Conservation (phyloP, 2,797 vertebrate genomes). For the Benthosema pterotum region DNA sequence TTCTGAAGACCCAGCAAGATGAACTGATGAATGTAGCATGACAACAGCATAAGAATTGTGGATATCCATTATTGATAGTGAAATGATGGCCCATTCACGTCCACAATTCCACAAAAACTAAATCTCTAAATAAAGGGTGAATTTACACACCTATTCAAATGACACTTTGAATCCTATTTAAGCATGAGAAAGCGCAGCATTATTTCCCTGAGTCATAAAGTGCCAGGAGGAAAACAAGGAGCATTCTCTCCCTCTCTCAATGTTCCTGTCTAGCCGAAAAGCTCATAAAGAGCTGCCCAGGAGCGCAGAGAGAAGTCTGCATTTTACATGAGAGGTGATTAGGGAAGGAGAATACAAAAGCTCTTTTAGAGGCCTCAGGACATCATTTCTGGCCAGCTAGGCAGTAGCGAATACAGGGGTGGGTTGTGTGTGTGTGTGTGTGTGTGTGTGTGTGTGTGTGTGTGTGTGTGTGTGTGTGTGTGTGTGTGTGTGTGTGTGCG, state of each 20-base stretch:
- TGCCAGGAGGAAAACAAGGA: conserved; percentile 20
- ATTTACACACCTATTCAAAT: not conserved
- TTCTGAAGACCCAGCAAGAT: too few species aligned
- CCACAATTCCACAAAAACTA: too few species aligned
- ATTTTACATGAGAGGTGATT: conserved; percentile 65
- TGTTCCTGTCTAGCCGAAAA: conserved; percentile 21
- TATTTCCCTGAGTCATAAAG: conserved; percentile 24
- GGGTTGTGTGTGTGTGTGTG: not conserved
- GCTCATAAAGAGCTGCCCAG: conserved; percentile 56
- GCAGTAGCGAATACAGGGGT: conserved; percentile 35
- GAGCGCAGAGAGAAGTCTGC: conserved; percentile 48
- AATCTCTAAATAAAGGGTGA: too few species aligned
- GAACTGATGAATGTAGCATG: too few species aligned
- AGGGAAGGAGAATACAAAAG: conserved; percentile 52
- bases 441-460: too few species aligned
- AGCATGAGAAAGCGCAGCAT: conserved; percentile 21
- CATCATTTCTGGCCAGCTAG: conserved; percentile 57
- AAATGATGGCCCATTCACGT: too few species aligned
- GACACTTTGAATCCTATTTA: not conserved
- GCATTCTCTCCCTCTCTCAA: conserved; percentile 17
- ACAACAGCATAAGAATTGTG: too few species aligned
- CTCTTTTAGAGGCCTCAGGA: conserved; percentile 29
- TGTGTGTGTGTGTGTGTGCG: too few species aligned
- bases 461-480: too few species aligned
- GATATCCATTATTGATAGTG: too few species aligned